These are phyloP conservation scores for Odontamblyopus rebecca DNA, from an alignment of 2,797 vertebrate species.

Conservation along the genomic window DNA sequence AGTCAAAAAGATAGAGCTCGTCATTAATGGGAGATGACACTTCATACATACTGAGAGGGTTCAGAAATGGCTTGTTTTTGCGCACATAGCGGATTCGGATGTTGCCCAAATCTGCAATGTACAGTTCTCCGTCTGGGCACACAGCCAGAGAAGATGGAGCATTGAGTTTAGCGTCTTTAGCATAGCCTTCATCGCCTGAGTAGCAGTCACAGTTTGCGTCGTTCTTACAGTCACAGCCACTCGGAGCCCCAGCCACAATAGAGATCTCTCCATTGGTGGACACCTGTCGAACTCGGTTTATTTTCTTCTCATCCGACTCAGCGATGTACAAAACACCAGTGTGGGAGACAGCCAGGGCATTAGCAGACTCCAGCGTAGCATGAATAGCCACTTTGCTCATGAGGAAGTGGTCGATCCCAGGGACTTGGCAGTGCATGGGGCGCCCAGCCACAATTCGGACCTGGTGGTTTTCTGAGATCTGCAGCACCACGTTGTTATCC, in stretches of 20 bases:
- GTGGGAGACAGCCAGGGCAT: slow-evolving; percentile 90
- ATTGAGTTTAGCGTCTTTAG: slow-evolving; percentile 95
- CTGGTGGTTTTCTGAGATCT: slow-evolving; percentile 98
- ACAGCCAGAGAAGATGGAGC: slow-evolving; percentile 90
- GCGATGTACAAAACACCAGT: slow-evolving; percentile 92
- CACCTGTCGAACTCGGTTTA: slow-evolving; percentile 94
- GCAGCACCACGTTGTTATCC: slow-evolving; percentile 96
- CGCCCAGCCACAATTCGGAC: slow-evolving; percentile 94
- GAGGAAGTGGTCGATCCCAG: slow-evolving; percentile 95
- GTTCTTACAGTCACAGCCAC: slow-evolving; percentile 96
- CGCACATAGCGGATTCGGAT: slow-evolving; percentile 93
- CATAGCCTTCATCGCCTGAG: slow-evolving; percentile 95
- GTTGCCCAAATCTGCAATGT: slow-evolving; percentile 93
- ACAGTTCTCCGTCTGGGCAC: slow-evolving; percentile 93
- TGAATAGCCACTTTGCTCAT: slow-evolving; percentile 95
- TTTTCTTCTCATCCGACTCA: slow-evolving; percentile 97
- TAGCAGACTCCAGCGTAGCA: slow-evolving; percentile 93
- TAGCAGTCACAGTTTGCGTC: slow-evolving; percentile 98
- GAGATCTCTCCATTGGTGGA: slow-evolving; percentile 95
- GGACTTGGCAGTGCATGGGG: slow-evolving; percentile 98
- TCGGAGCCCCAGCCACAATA: slow-evolving; percentile 90
- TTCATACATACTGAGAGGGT: slow-evolving; percentile 92
- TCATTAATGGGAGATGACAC: slow-evolving; percentile 94
- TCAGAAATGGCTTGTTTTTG: slow-evolving; percentile 92
- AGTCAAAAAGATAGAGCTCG: slow-evolving; percentile 95